phyloP scores from a whole-genome alignment of 2,113 vertebrate genomes.

The Antechinus stuartii region DNA sequence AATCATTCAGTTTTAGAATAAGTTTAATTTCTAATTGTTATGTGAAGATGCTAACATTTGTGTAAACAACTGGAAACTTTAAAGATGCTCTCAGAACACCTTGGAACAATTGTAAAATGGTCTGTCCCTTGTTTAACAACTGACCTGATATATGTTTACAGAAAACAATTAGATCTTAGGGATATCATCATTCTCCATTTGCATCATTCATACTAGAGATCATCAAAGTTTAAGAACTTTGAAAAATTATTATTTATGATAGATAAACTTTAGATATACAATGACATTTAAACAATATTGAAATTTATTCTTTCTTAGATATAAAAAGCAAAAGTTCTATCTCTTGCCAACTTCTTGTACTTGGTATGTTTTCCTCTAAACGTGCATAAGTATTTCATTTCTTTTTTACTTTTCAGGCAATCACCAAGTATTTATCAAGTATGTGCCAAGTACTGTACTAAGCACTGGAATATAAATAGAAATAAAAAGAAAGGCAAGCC shows the following conservation, averaged over 20 bases:
- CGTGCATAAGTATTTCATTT: neutral
- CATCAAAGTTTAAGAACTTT: neutral
- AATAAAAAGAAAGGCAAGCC: neutral
- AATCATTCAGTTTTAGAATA: neutral
- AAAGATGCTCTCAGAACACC: constrained; percentile 17
- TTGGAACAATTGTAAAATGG: neutral
- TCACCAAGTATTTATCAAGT: neutral
- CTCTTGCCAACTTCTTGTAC: neutral
- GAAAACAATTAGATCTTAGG: constrained; percentile 41
- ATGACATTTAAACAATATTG: constrained; percentile 37
- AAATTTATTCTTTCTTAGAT: neutral
- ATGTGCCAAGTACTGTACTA: neutral
- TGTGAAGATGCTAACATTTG: constrained; percentile 15
- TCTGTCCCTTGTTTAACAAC: constrained; percentile 24
- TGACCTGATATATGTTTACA: constrained; percentile 50
- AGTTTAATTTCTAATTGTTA: neutral
- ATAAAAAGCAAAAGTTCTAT: neutral
- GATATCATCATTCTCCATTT: constrained; percentile 31
- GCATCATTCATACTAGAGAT: no score
- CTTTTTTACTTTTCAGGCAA: neutral
- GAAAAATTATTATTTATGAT: constrained; percentile 44
- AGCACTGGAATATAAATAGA: neutral
- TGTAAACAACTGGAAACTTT: constrained; percentile 51
- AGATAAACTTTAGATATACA: constrained; percentile 45
- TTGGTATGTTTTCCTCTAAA: neutral